Evolutionary conservation across 2,113 vertebrate species (phyloP).

Genomic region (Semicossyphus pulcher): DNA sequence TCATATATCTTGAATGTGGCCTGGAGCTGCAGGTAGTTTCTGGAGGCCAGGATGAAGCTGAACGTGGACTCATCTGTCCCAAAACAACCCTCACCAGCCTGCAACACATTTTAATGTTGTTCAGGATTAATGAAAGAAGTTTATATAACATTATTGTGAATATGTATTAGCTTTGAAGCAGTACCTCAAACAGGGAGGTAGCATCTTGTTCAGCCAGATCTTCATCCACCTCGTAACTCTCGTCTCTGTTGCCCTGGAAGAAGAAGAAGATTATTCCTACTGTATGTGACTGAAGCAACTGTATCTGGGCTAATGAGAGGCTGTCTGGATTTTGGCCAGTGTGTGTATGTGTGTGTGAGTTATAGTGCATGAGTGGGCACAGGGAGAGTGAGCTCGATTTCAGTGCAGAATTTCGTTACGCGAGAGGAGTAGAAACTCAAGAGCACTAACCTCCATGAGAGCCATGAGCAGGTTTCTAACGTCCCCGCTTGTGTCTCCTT

Average conservation of each 20-base stretch:
- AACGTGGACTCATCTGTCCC: constrained; percentile 87
- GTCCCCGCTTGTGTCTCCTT: constrained; percentile 85
- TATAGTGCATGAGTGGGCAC: constrained; percentile 10
- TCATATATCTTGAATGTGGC: constrained; percentile 85
- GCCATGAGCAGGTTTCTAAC: constrained; percentile 80
- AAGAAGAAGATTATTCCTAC: constrained; percentile 5
- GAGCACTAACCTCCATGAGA: constrained; percentile 77
- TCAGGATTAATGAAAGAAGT: background rate
- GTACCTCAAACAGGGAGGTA: constrained; percentile 78
- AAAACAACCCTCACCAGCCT: constrained; percentile 83
- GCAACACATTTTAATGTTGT: background rate
- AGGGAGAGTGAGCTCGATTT: constrained; percentile 60
- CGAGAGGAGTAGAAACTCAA: constrained; percentile 17
- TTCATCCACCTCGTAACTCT: constrained; percentile 84
- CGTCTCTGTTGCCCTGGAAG: constrained; percentile 80
- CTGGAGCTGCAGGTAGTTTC: constrained; percentile 86
- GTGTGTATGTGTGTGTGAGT: constrained; percentile 26
- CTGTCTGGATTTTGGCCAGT: constrained; percentile 39
- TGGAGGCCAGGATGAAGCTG: constrained; percentile 80
- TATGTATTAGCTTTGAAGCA: background rate
- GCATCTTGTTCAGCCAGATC: constrained; percentile 82
- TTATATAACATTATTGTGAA: background rate
- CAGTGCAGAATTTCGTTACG: constrained; percentile 47
- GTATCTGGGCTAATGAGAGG: constrained; percentile 49
- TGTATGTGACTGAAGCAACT: constrained; percentile 30